Evolutionary conservation across 2,888 invertebrate genomes (phyloP).

Genomic region (Platycnemis pennipes): DNA sequence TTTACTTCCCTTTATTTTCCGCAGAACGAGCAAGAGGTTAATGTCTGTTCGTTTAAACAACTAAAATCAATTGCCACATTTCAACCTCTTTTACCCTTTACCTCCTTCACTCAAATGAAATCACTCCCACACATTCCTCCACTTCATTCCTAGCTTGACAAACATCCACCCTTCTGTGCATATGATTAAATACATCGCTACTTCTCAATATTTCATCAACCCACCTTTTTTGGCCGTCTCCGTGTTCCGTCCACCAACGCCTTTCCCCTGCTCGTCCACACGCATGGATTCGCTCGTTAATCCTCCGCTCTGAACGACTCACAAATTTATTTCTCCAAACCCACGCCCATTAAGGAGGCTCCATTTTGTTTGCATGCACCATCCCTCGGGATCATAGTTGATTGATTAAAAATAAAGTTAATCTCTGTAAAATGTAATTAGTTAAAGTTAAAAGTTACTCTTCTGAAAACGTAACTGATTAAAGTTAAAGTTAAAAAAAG

Average conservation of each 20-base stretch:
- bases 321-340: not conserved
- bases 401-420: too few relatives aligned
- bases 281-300: not conserved
- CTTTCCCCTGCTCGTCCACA: not conserved
- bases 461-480: too few relatives aligned
- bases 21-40: too few relatives aligned
- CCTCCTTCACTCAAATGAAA: not conserved
- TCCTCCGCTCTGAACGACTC: not conserved
- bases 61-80: too few relatives aligned
- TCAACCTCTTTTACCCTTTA: too few relatives aligned
- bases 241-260: not conserved
- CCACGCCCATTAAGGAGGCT: not conserved
- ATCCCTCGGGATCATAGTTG: not conserved
- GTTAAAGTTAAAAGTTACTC: too few relatives aligned
- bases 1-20: too few relatives aligned
- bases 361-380: not conserved
- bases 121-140: not conserved
- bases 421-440: too few relatives aligned
- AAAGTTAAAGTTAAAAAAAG: too few relatives aligned
- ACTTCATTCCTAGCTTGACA: not conserved
- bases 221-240: not conserved
- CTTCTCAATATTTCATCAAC: conserved; percentile 9
- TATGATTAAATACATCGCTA: not conserved
- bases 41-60: too few relatives aligned
- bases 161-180: not conserved